Evolutionary conservation across 2,113 vertebrate genomes (phyloP).

Genomic region (Chaetura pelagica): DNA sequence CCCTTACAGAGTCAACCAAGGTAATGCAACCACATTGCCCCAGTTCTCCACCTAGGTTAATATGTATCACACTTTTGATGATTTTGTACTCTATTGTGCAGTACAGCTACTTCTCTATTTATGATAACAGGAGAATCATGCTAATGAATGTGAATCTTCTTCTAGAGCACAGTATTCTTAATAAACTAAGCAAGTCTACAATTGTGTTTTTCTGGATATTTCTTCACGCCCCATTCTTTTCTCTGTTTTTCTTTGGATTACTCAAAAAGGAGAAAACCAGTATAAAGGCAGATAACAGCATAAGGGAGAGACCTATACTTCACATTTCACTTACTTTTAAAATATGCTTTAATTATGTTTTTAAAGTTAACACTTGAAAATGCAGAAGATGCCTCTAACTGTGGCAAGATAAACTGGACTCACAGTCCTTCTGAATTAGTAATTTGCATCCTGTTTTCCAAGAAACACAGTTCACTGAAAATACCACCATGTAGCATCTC

Average conservation of each 20-base stretch:
- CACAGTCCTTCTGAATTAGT: not conserved
- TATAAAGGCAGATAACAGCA: not conserved
- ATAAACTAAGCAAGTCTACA: not conserved
- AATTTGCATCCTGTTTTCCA: not conserved
- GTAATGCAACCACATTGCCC: not conserved
- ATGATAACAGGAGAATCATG: not conserved
- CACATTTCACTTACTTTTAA: not conserved
- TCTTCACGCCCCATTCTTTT: not conserved
- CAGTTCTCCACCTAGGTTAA: not conserved
- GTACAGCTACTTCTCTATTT: not conserved
- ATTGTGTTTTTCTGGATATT: not conserved
- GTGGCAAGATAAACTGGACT: not conserved
- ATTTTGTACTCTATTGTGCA: not conserved
- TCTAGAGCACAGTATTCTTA: not conserved
- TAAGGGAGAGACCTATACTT: not conserved
- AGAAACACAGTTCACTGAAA: not conserved
- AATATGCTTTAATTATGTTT: not conserved
- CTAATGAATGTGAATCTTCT: not conserved
- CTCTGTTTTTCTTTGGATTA: not conserved
- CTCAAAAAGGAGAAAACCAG: not conserved
- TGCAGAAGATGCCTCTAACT: not conserved
- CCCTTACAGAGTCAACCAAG: not conserved
- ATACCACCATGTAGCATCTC: not conserved
- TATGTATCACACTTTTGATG: rapidly evolving
- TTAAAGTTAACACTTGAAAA: not conserved